These are phyloP conservation scores for Deroplatys truncata DNA, from an alignment of 2,888 invertebrate genomes.

Conservation along the genomic window DNA sequence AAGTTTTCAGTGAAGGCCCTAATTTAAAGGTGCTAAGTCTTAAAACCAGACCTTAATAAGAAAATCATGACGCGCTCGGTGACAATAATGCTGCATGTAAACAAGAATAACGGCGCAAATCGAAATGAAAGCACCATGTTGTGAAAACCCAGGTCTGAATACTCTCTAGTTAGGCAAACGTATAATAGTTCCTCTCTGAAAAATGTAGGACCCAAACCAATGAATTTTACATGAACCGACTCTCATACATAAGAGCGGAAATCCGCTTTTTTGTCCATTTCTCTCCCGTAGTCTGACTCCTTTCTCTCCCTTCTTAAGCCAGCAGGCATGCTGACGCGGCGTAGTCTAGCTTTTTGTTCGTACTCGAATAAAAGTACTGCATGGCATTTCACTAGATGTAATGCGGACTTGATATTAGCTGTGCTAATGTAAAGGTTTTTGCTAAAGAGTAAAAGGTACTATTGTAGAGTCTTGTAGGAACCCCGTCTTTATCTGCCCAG, in stretches of 20 bases:
- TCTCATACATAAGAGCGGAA: background rate
- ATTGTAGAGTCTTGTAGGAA: too few species aligned
- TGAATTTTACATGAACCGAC: background rate
- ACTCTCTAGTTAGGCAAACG: background rate
- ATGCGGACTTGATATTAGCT: too few species aligned
- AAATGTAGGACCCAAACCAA: background rate
- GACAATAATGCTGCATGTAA: too few species aligned
- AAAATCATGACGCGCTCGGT: too few species aligned
- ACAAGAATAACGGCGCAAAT: background rate
- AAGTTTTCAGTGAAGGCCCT: too few species aligned
- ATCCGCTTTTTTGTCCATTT: background rate
- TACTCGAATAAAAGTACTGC: too few species aligned
- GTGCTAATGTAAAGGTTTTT: too few species aligned
- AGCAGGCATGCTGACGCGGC: background rate
- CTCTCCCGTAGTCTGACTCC: background rate
- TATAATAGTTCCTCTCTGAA: background rate
- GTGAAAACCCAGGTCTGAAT: background rate
- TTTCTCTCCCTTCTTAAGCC: background rate
- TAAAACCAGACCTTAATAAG: too few species aligned
- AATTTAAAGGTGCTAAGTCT: too few species aligned
- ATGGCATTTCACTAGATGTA: too few species aligned
- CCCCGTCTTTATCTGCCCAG: too few species aligned
- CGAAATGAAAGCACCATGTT: background rate
- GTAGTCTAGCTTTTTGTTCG: background rate
- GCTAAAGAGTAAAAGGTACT: too few species aligned